Evolutionary conservation across 2,888 invertebrate species (phyloP).

Genomic region (Chirona hameri): DNA sequence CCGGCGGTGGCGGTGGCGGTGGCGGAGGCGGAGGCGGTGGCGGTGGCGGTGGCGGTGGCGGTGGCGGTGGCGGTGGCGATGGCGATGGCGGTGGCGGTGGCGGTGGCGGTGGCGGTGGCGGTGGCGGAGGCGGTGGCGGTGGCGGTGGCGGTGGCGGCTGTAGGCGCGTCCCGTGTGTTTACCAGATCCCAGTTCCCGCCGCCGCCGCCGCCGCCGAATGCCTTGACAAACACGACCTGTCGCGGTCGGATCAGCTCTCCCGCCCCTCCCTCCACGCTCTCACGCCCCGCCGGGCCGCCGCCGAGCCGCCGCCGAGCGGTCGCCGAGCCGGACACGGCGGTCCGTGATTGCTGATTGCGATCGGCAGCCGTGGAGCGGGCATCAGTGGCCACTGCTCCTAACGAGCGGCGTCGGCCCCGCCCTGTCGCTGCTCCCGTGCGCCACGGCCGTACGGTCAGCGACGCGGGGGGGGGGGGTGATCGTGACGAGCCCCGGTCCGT

Average conservation of each 20-base stretch:
- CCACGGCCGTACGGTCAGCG: neutral
- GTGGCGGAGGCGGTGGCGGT: too few species aligned
- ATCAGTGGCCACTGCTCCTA: neutral
- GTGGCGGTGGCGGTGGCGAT: too few species aligned
- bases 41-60: too few species aligned
- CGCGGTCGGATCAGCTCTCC: neutral
- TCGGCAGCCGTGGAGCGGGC: neutral
- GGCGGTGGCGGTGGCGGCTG: too few species aligned
- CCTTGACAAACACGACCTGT: neutral
- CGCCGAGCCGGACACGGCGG: neutral
- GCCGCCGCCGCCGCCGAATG: neutral
- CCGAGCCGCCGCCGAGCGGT: too few species aligned
- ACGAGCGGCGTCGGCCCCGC: neutral
- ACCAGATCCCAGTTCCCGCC: neutral
- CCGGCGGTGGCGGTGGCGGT: too few species aligned
- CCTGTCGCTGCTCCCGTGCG: neutral
- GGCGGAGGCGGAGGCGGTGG: too few species aligned
- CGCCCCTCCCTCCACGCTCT: neutral
- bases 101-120: too few species aligned
- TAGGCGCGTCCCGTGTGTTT: neutral
- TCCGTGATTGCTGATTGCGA: constrained; percentile 8
- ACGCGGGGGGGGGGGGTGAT: too few species aligned
- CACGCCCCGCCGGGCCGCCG: neutral
- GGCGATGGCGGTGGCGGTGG: too few species aligned
- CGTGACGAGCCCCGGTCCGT: too few species aligned